Base-by-base conservation (phyloP, 92 coral and sea anemone genomes). In the Porites lobata region DNA sequence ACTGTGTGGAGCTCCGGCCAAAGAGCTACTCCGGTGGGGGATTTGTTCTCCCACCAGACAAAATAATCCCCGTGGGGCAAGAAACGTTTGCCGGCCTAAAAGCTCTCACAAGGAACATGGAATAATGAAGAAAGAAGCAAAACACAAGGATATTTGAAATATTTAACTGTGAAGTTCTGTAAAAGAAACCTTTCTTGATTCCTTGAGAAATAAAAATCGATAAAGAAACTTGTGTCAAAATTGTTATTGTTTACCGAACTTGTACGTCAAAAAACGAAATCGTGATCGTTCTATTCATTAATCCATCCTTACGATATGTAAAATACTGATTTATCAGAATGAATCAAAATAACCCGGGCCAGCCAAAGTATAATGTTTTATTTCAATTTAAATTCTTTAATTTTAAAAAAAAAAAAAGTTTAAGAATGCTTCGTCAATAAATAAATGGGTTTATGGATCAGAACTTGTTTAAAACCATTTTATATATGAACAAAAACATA, bases 21-120 rank as follows among this genome's bases (percentile, higher is more conserved):
- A 57, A 21, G 68, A 6, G 80, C 3, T 63, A 26, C 32, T 50
- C 81, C 20, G 38, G 43, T 26, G 92, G 88, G 7, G 98, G 98
- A 11, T 95, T 95, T 43, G 26, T 88, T 9, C 89, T 95, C 12
- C 94, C 98, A 1, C 91, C 96, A 17, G 87, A 67, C 29, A 17
- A 95, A 26, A 95, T 95, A 43, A 86, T 91, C 29, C 98, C 98
- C 13, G 90, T 87, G 24, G 98, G 98, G 11, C 75, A 91, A 85
- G 98, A 95, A 53, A 95, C 98, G 3, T 93, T 95, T 51, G 98
- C 98, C n/a, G 98, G 96, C 8, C 81, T 95, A 9, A 95, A 93
- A 80, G 98, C 98, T 11, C 87, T 95, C 66, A 85, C 88, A 19
- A 85, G 85, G 75, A 85, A 95, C 61, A 91, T 95, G 86, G 68